A percentile compares a stretch with the other conserved stretches of the same genome.
phyloP scores from a whole-genome alignment of 2,888 invertebrate species.

The Epiblema foenella region DNA sequence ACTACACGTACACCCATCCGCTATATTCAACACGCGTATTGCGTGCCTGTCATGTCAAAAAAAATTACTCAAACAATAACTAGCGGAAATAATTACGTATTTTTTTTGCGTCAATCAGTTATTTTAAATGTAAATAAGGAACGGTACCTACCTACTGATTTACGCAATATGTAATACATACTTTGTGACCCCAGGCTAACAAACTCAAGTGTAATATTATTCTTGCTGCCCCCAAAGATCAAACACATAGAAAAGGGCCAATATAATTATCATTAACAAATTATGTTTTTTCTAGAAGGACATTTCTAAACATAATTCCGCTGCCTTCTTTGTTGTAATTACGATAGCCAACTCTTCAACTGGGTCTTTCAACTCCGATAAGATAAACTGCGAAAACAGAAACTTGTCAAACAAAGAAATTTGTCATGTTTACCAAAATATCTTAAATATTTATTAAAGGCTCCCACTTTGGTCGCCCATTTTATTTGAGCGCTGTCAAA shows the following conservation, averaged over 20 bases:
- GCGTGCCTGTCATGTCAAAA: not conserved
- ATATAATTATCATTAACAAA: not conserved
- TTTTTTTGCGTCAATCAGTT: conserved; percentile 16
- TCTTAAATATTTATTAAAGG: not conserved
- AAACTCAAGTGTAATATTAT: not conserved
- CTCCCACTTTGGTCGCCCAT: too few relatives aligned
- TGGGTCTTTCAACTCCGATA: not conserved
- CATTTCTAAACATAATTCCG: not conserved
- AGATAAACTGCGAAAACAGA: conserved; percentile 17
- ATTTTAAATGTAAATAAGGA: conserved; percentile 18
- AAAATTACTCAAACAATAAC: not conserved
- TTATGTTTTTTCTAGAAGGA: not conserved
- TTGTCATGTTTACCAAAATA: not conserved
- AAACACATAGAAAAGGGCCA: not conserved
- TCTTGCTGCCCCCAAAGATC: not conserved
- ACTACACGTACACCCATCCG: too few relatives aligned
- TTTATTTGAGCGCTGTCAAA: too few relatives aligned
- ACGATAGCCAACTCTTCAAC: conserved; percentile 1
- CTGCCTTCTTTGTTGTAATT: conserved; percentile 4
- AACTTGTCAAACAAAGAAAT: conserved; percentile 17
- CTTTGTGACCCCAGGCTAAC: not conserved
- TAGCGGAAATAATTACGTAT: not conserved
- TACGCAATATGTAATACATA: conserved; percentile 5
- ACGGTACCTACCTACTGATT: not conserved
- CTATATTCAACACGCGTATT: not conserved